Base-by-base conservation (phyloP, 1,140 invertebrate genomes). In the Aphidius ervi region DNA sequence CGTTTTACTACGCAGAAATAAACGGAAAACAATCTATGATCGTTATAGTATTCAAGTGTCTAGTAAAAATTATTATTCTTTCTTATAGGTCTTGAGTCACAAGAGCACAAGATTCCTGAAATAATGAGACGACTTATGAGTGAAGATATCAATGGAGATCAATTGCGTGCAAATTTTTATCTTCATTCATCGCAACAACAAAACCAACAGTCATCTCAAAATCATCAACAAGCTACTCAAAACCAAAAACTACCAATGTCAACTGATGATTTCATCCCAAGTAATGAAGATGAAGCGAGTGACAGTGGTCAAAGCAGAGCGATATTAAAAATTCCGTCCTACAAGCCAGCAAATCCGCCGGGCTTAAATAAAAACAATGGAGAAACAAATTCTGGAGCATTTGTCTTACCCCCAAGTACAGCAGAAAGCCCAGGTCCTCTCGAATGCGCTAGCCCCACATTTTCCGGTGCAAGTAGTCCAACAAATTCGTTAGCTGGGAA, bases 281-380 rank as follows among this genome's bases (percentile, higher is more conserved):
- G 66, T 45, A 74, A 78, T 64, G 75, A 81, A 59, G 82, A 83
- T 49, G 82, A 84, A 63, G 74, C 77, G 45, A 78, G 76, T 65
- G 83, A 83, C 69, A 83, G 82, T 66, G 77, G 72, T 61, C 78
- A 82, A 59, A 74, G 81, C 67, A 82, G 82, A 76, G 87, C 91
- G 73, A 93, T 94, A 80, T 84, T 94, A 68, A 93, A 91, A 82
- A 93, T 95, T 89, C 93, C 93, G 84, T 93, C 91, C 85, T 95
- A 90, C 81, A 92, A 90, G 73, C 89, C 90, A 59, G 85, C 87
- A 47, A 84, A 75, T 74, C 86, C 81, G 31, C 77, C 80, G 8
- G 77, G 79, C 49, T 79, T 83, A 23, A 83, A 82, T 46, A 77
- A 84, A 50, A 82, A 86, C 66, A 88, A 87, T 65, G 83, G 86